Percentiles rank a stretch among this genome's conserved stretches.
These are phyloP conservation scores for Ia io DNA, from an alignment of 2,113 vertebrate genomes.

Conservation along the genomic window DNA sequence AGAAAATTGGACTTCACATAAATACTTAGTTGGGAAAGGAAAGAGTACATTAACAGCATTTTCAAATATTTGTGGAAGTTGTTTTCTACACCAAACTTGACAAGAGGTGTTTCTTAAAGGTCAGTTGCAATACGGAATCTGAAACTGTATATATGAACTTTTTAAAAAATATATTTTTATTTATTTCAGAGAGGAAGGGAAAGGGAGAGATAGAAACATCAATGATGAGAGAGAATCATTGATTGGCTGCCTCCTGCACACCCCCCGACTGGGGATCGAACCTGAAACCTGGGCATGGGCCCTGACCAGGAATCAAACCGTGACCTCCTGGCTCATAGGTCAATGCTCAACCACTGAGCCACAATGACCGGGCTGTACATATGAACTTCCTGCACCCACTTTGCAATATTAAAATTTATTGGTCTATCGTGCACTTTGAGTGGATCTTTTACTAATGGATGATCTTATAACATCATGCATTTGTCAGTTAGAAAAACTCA, in stretches of 20 bases:
- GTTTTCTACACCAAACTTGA: background rate
- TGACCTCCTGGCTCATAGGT: too few relatives aligned
- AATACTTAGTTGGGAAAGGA: background rate
- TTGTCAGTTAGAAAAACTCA: background rate
- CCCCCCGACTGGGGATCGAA: too few relatives aligned
- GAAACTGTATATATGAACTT: background rate
- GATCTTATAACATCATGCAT: background rate
- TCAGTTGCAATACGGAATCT: background rate
- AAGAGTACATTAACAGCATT: background rate
- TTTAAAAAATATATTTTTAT: background rate
- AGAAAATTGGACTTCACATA: background rate
- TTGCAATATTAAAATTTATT: background rate
- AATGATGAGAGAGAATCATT: too few relatives aligned
- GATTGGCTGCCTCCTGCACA: too few relatives aligned
- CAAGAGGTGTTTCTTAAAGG: background rate
- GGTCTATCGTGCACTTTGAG: background rate
- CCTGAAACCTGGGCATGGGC: too few relatives aligned
- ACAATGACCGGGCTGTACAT: background rate
- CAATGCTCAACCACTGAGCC: too few relatives aligned
- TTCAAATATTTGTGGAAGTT: slow-evolving; percentile 6
- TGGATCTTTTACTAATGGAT: background rate
- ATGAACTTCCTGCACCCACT: background rate
- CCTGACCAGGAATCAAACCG: too few relatives aligned
- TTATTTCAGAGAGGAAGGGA: too few relatives aligned
- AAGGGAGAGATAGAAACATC: too few relatives aligned